Evolutionary conservation across 2,113 vertebrate species (phyloP).

Genomic region (Cynopterus brachyotis): DNA sequence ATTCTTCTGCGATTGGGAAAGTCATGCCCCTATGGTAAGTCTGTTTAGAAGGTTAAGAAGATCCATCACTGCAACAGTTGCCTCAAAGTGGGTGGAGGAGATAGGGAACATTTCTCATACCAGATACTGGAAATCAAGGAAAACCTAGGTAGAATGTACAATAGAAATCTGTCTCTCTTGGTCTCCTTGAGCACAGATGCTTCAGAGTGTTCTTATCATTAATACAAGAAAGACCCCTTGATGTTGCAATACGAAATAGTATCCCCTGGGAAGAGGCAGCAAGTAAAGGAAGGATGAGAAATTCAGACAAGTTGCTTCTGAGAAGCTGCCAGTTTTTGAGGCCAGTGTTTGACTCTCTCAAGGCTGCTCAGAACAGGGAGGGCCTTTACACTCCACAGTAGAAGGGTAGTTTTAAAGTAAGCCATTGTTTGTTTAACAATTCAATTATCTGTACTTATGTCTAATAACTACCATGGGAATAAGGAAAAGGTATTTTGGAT

Average conservation of each 20-base stretch:
- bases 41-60: background rate
- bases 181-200: background rate
- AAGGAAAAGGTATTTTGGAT: background rate
- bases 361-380: background rate
- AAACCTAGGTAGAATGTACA: background rate
- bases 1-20: background rate
- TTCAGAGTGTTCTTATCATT: background rate
- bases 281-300: background rate
- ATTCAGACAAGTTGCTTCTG: background rate
- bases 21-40: too few species aligned
- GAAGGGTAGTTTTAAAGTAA: background rate
- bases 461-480: background rate
- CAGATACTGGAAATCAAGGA: background rate
- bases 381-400: background rate
- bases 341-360: background rate
- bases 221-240: background rate
- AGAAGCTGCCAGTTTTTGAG: background rate
- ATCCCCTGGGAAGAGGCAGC: background rate
- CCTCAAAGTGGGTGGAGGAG: background rate
- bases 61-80: background rate
- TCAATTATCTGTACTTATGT: background rate
- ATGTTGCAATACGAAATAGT: background rate
- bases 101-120: background rate
- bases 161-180: background rate
- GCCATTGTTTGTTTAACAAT: background rate